A percentile compares a stretch with the other conserved stretches of the same genome.
Conservation (phyloP, 2,797 vertebrate species). For the Ctenopoma kingsleyae region DNA sequence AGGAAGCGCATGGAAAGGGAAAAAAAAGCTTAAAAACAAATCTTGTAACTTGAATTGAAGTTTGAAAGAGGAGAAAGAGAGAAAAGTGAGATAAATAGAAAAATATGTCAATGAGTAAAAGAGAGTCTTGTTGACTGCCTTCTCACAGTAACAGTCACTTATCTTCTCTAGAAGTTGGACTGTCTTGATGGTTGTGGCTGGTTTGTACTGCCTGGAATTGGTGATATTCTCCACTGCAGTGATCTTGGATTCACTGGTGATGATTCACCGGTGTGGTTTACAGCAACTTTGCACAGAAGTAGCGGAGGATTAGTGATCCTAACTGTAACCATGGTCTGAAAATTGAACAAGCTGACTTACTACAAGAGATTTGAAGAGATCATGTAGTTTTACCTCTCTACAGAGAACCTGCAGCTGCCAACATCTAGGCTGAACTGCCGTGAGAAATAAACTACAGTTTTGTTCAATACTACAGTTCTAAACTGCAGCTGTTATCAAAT, state of each 20-base stretch:
- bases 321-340: slow-evolving; percentile 12
- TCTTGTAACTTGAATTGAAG: slow-evolving; percentile 1
- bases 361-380: slow-evolving; percentile 15
- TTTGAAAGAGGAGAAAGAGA: slow-evolving; percentile 11
- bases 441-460: too few species aligned
- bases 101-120: not conserved
- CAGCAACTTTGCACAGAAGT: slow-evolving; percentile 5
- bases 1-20: slow-evolving; percentile 4
- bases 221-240: slow-evolving; percentile 21
- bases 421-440: too few species aligned
- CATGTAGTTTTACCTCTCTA: slow-evolving; percentile 40
- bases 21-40: not conserved
- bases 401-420: slow-evolving; percentile 20
- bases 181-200: slow-evolving; percentile 44
- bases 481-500: slow-evolving; percentile 23
- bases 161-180: slow-evolving; percentile 41
- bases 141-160: slow-evolving; percentile 49
- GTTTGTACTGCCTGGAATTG: slow-evolving; percentile 7
- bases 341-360: not conserved
- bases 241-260: slow-evolving; percentile 18
- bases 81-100: slow-evolving; percentile 2
- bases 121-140: slow-evolving; percentile 37
- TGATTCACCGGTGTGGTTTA: slow-evolving; percentile 1
- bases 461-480: too few species aligned
- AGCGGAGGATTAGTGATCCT: slow-evolving; percentile 6